Evolutionary conservation across 2,113 vertebrate genomes (phyloP).

Genomic region (Mastomys coucha): DNA sequence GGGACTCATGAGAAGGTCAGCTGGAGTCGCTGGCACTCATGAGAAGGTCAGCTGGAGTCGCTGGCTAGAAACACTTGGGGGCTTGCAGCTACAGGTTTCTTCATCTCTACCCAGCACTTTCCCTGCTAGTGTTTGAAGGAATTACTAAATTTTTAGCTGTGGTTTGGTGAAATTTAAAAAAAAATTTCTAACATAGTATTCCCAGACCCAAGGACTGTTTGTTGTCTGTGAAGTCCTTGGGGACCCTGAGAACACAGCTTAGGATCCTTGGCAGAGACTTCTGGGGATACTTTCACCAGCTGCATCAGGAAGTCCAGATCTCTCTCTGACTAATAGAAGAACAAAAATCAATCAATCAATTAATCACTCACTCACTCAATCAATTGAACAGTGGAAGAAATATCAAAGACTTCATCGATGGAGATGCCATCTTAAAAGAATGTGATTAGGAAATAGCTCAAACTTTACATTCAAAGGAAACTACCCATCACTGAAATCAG

Average conservation of each 20-base stretch:
- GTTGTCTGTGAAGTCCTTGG: neutral
- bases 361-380: too few relatives aligned
- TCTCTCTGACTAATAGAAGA: neutral
- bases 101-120: neutral
- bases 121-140: neutral
- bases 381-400: neutral
- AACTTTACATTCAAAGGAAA: neutral
- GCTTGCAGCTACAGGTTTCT: neutral
- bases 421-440: neutral
- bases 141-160: neutral
- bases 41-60: neutral
- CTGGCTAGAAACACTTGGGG: fast-evolving
- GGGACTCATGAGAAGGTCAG: neutral
- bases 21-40: neutral
- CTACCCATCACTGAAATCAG: neutral
- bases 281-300: neutral
- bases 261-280: neutral
- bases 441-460: too few relatives aligned
- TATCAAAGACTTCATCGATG: neutral
- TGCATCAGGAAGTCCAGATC: neutral
- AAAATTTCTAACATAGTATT: neutral
- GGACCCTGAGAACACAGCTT: neutral
- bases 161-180: neutral
- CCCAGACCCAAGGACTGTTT: neutral
- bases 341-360: neutral